phyloP scores from a whole-genome alignment of 2,113 vertebrate species.

The Sorex araneus region DNA sequence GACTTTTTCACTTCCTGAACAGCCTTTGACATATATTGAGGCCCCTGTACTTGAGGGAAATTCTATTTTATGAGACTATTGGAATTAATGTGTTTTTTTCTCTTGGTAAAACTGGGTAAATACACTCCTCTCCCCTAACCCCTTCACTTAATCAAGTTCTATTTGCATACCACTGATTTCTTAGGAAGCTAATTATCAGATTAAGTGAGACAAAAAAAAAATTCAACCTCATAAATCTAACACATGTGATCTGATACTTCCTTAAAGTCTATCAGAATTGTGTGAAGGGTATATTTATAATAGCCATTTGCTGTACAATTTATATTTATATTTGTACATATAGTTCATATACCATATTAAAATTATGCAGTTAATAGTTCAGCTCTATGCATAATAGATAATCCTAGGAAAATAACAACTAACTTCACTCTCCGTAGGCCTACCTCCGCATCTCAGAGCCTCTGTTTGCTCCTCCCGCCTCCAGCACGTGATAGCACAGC shows the following conservation, averaged over 20 bases:
- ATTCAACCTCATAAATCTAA: not conserved
- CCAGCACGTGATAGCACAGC: too few species aligned
- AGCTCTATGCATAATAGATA: not conserved
- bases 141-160: not conserved
- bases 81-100: not conserved
- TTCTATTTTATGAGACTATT: not conserved
- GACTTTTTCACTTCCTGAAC: not conserved
- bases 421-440: too few species aligned
- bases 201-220: conserved; percentile 36
- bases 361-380: not conserved
- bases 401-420: not conserved
- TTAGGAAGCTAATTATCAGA: not conserved
- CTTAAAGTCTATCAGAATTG: not conserved
- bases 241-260: not conserved
- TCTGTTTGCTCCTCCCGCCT: too few species aligned
- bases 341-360: not conserved
- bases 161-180: not conserved
- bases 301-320: not conserved
- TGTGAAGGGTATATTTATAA: not conserved
- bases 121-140: not conserved
- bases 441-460: too few species aligned
- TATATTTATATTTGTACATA: not conserved
- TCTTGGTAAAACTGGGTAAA: not conserved
- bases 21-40: not conserved
- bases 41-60: not conserved